Base-by-base conservation (phyloP, 2,888 invertebrate genomes). In the Adela reaumurella region DNA sequence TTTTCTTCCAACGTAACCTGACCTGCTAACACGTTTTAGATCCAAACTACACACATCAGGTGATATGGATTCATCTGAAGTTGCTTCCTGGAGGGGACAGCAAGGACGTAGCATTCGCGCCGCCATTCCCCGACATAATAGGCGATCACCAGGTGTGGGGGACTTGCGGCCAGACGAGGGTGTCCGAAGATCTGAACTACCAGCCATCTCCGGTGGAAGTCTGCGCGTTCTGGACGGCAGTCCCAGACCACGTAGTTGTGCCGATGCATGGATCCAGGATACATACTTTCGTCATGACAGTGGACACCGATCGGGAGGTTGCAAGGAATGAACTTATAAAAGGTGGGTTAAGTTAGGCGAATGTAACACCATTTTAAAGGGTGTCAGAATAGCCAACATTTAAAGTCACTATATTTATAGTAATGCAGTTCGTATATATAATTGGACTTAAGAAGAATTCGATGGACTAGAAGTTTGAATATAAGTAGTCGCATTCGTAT, bases 231-330 rank as follows among this genome's bases (percentile, higher is more conserved):
- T 79, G 79, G 77, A 79, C 80, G 0, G 71, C 77, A 0, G 77
- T 76, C 8, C 78, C 79, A 1, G 74, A 73, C 46, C 71, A 77
- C 48, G 51, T 78, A 16, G 74, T 79, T 8, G 73, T 78, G 11
- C 78, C 79, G 0, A 77, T 73, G 46, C 71, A 70, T 49, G 72
- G 74, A 0, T 65, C 68, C n/a, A 65, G 68, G 45, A 68, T 74
- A 1, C 74, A 81, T 56, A 81, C 81, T 0, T 78, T 82, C 53
- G 68, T 77, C 1, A 77, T 84, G 70, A 78, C 82, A 0, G 78
- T 70, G 2, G 84, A 83, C 58, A 72, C 71, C 28, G 68, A 76
- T 44, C 69, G 67, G 48, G 72, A 68, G 1, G 64, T 81, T 1
- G 84, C 83, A 1, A 68, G 63, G 49, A 53, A 64, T 17, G 78